Evolutionary conservation across 1,140 invertebrate genomes (phyloP).

Genomic region (Lepidurus arcticus): DNA sequence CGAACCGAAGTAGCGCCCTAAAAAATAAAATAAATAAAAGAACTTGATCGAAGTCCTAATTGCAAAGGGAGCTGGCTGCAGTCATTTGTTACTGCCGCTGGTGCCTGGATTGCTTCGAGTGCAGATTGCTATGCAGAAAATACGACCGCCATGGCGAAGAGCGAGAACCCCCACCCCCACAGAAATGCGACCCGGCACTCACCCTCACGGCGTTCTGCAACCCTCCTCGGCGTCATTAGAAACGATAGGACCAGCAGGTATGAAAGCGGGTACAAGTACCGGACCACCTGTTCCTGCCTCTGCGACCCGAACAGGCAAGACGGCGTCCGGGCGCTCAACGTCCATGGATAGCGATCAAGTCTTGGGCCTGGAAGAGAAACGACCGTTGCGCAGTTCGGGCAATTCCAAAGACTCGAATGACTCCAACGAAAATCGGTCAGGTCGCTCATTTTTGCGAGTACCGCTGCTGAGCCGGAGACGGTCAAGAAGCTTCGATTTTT

Average conservation of each 20-base stretch:
- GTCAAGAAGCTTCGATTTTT: conserved; percentile 34
- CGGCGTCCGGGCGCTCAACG: not conserved
- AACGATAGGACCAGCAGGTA: not conserved
- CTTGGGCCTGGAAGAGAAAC: not conserved
- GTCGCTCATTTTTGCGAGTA: conserved; percentile 11
- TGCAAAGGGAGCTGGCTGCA: conserved; percentile 19
- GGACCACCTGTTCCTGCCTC: not conserved
- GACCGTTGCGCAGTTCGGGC: not conserved
- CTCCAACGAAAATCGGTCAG: not conserved
- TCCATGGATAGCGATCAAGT: not conserved
- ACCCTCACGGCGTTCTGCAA: not conserved
- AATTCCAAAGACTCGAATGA: conserved; percentile 1
- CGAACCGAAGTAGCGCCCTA: not conserved
- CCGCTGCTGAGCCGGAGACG: conserved; percentile 24
- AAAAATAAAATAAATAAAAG: not conserved
- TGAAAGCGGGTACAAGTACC: not conserved
- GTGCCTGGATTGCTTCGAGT: not conserved
- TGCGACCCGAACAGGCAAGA: not conserved
- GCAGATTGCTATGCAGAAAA: conserved; percentile 16
- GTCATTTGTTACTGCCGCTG: not conserved
- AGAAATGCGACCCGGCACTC: conserved; percentile 25
- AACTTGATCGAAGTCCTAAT: not conserved
- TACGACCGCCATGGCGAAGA: conserved; percentile 30
- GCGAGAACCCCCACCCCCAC: conserved; percentile 25
- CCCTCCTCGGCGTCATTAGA: not conserved